Evolutionary conservation across 35 echinoderm and acorn worm species (phyloP), one percentile per base, ranked within the genome.

Genomic region (Stichopus chloronotus): DNA sequence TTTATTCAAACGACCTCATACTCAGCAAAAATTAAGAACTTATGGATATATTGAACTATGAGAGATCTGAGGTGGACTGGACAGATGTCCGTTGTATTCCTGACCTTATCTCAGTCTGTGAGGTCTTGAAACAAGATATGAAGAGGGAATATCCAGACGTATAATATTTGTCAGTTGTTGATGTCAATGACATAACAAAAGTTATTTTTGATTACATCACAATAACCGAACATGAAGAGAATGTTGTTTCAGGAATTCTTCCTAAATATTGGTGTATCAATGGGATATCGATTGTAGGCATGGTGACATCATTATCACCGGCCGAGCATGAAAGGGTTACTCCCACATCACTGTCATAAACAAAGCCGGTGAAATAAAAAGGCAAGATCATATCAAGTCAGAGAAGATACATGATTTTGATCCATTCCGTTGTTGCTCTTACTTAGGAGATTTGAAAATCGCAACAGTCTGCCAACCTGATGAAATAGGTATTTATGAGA

Each of bases 401-500:
- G 19, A 81, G 52, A 3, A 30, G 25, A 8, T 52, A 53, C 8
- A 13, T 5, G 8, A 30, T 24, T 7, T 22, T 30, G 23, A 9
- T 13, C 78, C 8, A 7, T 81, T 52, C 52, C 78, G 78, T 9
- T 81, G 78, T 19, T n/a, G n/a, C n/a, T 81, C 23, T 81, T 53
- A 5, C 5, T 81, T 81, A 81, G 11, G 23, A 81, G 17, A 53
- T 9, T 19, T 81, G 9, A 19, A 81, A 13, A 30, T 81, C 52
- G 25, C 52, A 81, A 81, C 78, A 9, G 17, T 81, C 14, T 81
- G 52, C 52, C 8, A 8, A 13, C 52, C 78, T 14, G 20, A 74
- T 74, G 30, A 72, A 72, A 89, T 89, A 17, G 59, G 24, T 55
- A 52, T 89, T 19, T 89, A 71, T 71, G 63, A 71, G 22, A 11